Evolutionary conservation across 2,797 vertebrate species (phyloP), one percentile per base, ranked within the genome.

Genomic region (Crocidura indochinensis): DNA sequence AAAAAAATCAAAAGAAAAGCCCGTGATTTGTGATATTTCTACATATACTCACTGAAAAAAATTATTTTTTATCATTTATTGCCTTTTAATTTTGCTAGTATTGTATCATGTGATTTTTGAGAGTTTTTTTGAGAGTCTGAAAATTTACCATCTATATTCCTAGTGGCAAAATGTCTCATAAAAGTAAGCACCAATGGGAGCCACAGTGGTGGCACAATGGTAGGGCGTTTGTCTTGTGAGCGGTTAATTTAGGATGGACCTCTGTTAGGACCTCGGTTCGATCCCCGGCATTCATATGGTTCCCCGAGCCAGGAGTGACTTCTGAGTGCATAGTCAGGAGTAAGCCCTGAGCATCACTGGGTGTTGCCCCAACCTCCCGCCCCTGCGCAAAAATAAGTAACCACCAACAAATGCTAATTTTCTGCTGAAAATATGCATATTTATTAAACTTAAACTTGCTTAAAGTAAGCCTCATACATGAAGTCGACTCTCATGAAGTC

Each of bases 31-130:
- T 67, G 20, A 46, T 2, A 86, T 79, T 91, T 91, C 46, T 91
- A 11, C n/a, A 11, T 73, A 14, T 38, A 29, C 20, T 87, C 84
- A 47, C 71, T 47, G 24, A 9, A 0, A 49, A 6, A 62, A 2
- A 0, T 80, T 46, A 31, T 64, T 85, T 44, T 68, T 27, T 49
- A 20, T 74, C 78, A 68, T 76, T 49, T 86, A 62, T n/a, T 53
- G n/a, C 6, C 15, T 90, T 91, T 88, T 85, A 22, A 90, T 85
- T 90, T 60, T 77, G 81, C 20, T 92, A 29, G 10, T 4, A 84
- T 56, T 79, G 80, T 12, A 67, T 67, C 15, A 80, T 24, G 8
- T 29, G 2, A 8, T 80, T 90, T 86, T 79, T 92, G n/a, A 92
- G 8, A 60, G 29, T 65, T 86, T 71, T 62, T 38, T 47, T 56